Evolutionary conservation across 1,140 invertebrate genomes (phyloP).

Genomic region (Danaus melanippus): DNA sequence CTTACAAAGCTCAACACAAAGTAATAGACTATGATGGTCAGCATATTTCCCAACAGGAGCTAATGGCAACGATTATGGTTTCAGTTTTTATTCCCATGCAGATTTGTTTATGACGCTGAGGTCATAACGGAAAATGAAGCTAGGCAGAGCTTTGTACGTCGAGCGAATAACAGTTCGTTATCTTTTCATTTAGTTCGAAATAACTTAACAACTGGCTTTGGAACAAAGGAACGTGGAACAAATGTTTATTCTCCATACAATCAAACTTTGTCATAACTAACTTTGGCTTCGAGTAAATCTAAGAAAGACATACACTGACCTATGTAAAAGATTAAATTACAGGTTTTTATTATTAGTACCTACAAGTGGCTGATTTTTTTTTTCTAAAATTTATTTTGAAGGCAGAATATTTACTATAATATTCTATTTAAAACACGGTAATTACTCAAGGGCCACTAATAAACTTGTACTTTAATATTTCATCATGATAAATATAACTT

Average conservation of each 20-base stretch:
- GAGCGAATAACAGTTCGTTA: conserved; percentile 25
- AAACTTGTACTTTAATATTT: no score
- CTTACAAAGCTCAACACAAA: conserved; percentile 52
- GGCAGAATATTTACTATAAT: no score
- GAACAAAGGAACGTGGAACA: conserved; percentile 17
- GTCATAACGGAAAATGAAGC: conserved; percentile 18
- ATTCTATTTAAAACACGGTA: no score
- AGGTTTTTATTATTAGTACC: background rate
- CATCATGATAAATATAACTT: no score
- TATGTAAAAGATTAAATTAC: conserved; percentile 2
- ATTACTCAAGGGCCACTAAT: no score
- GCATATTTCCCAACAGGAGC: conserved; percentile 35
- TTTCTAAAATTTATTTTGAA: no score
- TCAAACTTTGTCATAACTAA: conserved; percentile 22
- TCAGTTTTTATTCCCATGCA: conserved; percentile 33
- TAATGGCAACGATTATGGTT: conserved; percentile 48
- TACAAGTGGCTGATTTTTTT: no score
- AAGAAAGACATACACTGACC: conserved; percentile 13
- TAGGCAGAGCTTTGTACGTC: conserved; percentile 23
- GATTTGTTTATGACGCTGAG: conserved; percentile 17
- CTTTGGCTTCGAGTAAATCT: conserved; percentile 17
- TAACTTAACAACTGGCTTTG: conserved; percentile 20
- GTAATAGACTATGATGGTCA: conserved; percentile 46
- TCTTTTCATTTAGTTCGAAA: conserved; percentile 26
- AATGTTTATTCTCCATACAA: conserved; percentile 23